These are phyloP conservation scores for Strigamia crassipes DNA, from an alignment of 2,888 invertebrate genomes.

Conservation along the genomic window DNA sequence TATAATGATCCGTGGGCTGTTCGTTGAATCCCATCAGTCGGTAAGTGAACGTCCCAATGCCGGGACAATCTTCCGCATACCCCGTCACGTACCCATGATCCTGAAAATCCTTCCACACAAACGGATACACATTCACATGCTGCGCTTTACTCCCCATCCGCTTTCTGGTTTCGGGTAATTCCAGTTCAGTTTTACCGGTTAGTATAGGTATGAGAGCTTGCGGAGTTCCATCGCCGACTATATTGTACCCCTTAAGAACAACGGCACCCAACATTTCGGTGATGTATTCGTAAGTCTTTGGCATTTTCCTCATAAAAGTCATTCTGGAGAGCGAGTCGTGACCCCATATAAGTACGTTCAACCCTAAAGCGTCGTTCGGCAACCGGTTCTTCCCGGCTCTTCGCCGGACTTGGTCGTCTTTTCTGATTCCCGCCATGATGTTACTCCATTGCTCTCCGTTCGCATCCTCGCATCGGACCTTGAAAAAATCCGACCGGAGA, in stretches of 20 bases:
- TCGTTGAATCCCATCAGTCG: conserved; percentile 81
- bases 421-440: conserved; percentile 68
- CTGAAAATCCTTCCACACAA: conserved; percentile 81
- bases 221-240: conserved; percentile 59
- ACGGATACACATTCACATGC: conserved; percentile 77
- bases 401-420: conserved; percentile 61
- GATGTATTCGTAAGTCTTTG: conserved; percentile 73
- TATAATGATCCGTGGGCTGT: conserved; percentile 88
- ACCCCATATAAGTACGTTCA: conserved; percentile 82
- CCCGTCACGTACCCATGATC: conserved; percentile 65
- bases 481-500: background rate
- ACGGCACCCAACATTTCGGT: conserved; percentile 67
- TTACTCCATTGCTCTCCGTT: conserved; percentile 66
- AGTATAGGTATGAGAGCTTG: conserved; percentile 81
- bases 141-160: conserved; percentile 66
- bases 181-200: conserved; percentile 78
- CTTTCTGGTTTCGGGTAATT: conserved; percentile 82
- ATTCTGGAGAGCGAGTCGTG: conserved; percentile 86
- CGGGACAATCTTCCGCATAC: conserved; percentile 84
- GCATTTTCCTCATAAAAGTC: conserved; percentile 77
- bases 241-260: conserved; percentile 70
- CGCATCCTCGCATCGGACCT: conserved; percentile 10
- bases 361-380: conserved; percentile 61
- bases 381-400: conserved; percentile 62
- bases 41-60: conserved; percentile 86